These are phyloP conservation scores for Plectrocnemia conspersa DNA, from an alignment of 1,140 invertebrate genomes.

Conservation along the genomic window DNA sequence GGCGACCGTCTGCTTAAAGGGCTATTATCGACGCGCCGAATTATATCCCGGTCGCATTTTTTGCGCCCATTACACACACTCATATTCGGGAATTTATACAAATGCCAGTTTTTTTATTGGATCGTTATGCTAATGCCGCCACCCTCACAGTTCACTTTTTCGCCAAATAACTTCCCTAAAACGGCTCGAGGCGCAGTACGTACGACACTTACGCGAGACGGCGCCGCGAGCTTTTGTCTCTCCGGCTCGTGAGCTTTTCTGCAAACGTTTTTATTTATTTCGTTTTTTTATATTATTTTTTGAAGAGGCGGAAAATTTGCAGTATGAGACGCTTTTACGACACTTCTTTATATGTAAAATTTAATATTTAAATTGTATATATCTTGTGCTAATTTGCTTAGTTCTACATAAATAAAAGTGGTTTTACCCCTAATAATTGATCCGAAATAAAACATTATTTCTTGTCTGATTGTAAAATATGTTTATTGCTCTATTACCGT, in stretches of 20 bases:
- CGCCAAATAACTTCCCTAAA: slow-evolving; percentile 16
- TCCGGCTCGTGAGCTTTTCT: not conserved
- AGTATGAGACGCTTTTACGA: no score
- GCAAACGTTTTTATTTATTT: not conserved
- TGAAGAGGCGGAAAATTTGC: no score
- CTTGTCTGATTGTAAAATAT: no score
- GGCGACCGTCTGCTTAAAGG: not conserved
- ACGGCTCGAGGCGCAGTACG: slow-evolving; percentile 20
- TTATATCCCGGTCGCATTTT: slow-evolving; percentile 10
- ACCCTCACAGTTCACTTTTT: not conserved
- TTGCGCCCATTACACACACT: slow-evolving; percentile 10
- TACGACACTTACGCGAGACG: no score
- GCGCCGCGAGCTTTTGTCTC: not conserved
- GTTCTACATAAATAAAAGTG: no score
- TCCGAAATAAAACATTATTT: no score
- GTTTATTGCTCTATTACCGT: no score
- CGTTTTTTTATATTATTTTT: no score
- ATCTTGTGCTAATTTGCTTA: no score
- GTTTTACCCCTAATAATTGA: no score
- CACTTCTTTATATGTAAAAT: no score
- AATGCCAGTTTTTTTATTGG: slow-evolving; percentile 22
- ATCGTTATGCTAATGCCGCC: slow-evolving; percentile 18
- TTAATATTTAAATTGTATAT: no score
- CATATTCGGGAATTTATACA: slow-evolving; percentile 22
- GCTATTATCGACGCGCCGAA: slow-evolving; percentile 15